These are phyloP conservation scores for Serrognathus titanus DNA, from an alignment of 2,888 invertebrate species.

Conservation along the genomic window DNA sequence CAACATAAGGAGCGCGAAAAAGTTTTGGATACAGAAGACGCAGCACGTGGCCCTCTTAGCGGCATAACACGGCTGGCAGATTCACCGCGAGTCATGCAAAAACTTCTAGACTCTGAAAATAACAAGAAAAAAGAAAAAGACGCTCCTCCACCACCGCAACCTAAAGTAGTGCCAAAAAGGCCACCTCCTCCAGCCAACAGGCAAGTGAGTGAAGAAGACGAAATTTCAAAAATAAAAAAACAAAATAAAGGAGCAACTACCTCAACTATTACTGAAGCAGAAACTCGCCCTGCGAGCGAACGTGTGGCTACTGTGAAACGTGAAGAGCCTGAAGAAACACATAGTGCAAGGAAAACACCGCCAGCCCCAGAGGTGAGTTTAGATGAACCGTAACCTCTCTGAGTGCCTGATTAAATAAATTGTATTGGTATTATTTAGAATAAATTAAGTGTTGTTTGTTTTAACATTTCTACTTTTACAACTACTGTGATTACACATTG, in stretches of 20 bases:
- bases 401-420: constrained; percentile 43
- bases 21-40: constrained; percentile 86
- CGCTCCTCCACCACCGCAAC: constrained; percentile 53
- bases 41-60: constrained; percentile 79
- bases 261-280: constrained; percentile 49
- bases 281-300: constrained; percentile 45
- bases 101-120: constrained; percentile 74
- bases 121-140: constrained; percentile 76
- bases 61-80: constrained; percentile 85
- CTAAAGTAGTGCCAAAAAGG: constrained; percentile 51
- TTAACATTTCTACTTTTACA: constrained; percentile 27
- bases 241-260: constrained; percentile 75
- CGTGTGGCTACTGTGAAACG: constrained; percentile 52
- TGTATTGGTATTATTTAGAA: constrained; percentile 21
- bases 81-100: constrained; percentile 85
- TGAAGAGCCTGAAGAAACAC: constrained; percentile 47
- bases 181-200: constrained; percentile 63
- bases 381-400: constrained; percentile 50
- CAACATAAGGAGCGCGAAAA: constrained; percentile 65
- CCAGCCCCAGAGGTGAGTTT: constrained; percentile 76
- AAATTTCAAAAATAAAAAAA: constrained; percentile 81
- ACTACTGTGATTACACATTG: constrained; percentile 42
- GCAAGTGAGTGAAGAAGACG: constrained; percentile 86
- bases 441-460: constrained; percentile 38
- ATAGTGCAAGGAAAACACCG: constrained; percentile 60